Evolutionary conservation across 2,888 invertebrate species (phyloP).

Genomic region (Drosophila formosana): DNA sequence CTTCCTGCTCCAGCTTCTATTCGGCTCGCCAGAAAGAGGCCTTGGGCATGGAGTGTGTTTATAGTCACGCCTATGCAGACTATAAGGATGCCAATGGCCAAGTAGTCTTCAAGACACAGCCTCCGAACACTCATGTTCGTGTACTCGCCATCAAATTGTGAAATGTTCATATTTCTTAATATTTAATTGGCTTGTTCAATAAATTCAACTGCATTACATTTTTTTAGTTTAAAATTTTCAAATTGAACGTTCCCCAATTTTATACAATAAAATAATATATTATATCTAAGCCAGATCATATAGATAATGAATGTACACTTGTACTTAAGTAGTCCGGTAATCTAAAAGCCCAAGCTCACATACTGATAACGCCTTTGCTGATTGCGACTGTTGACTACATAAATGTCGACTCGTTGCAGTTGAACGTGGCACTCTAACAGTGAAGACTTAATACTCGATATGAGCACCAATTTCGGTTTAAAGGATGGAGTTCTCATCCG

Average conservation of each 20-base stretch:
- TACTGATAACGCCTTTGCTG: background rate
- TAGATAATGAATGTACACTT: too few relatives aligned
- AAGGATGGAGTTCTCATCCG: constrained; percentile 47
- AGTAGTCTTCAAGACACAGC: too few relatives aligned
- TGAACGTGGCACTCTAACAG: background rate
- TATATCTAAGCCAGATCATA: too few relatives aligned
- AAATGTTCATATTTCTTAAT: too few relatives aligned
- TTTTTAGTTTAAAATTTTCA: too few relatives aligned
- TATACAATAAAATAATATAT: too few relatives aligned
- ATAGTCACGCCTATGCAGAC: constrained; percentile 56
- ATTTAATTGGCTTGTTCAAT: too few relatives aligned
- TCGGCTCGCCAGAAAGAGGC: constrained; percentile 69
- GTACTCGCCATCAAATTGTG: too few relatives aligned
- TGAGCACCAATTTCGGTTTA: constrained; percentile 32
- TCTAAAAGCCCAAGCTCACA: background rate
- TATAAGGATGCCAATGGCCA: constrained; percentile 49
- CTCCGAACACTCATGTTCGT: too few relatives aligned
- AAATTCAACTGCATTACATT: background rate
- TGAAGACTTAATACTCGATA: background rate
- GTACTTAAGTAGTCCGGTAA: too few relatives aligned
- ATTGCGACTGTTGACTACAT: constrained; percentile 27
- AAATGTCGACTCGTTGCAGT: constrained; percentile 8
- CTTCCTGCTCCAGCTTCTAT: constrained; percentile 73
- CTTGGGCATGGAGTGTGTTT: constrained; percentile 68
- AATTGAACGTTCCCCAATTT: too few relatives aligned